Base-by-base conservation (phyloP, 2,113 vertebrate genomes). In the Excalfactoria chinensis region DNA sequence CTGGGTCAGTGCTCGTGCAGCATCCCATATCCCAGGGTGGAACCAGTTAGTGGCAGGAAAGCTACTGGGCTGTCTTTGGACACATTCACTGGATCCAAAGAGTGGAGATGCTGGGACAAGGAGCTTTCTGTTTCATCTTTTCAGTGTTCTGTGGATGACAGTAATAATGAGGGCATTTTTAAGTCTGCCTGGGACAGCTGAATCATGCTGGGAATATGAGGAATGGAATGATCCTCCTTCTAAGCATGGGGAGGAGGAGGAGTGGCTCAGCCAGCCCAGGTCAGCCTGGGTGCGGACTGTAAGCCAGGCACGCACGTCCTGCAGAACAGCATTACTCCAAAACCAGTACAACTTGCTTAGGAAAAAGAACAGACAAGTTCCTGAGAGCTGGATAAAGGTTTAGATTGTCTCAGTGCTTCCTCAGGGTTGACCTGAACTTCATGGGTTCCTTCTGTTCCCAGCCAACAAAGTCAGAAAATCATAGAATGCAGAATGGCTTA, bases 201-300 rank as follows among this genome's bases (percentile, higher is more conserved):
- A 66, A 71, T 23, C 37, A 6, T 7, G 41, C n/a, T 59, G 41
- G 49, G 35, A 66, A 34, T 49, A 49, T 60, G 26, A 35, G 48
- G 37, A 63, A 4, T 13, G 56, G 43, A 23, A 34, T 74, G 63
- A 11, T 69, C 51, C 20, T 72, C 12, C 28, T 53, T 86, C 51
- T 35, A 69, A 46, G 55, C 5, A 3, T 11, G 17, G 46, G 30
- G 55, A 58, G 30, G 68, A 46, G 16, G 28, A 59, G n/a, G 41
- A 69, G 55, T 4, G 22, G 35, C 19, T 79, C 0, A 1, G 55
- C 35, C 68, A 69, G 22, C 55, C 44, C 1, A 2, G 43, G 25
- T 76, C 44, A 23, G 30, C 21, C 1, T 30, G 1, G 1, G 14
- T 7, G 25, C 0, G 2, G 49, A 37, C 15, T 30, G 35, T 7